These are phyloP conservation scores for Centrocercus urophasianus DNA, from an alignment of 2,113 vertebrate genomes.

Conservation along the genomic window DNA sequence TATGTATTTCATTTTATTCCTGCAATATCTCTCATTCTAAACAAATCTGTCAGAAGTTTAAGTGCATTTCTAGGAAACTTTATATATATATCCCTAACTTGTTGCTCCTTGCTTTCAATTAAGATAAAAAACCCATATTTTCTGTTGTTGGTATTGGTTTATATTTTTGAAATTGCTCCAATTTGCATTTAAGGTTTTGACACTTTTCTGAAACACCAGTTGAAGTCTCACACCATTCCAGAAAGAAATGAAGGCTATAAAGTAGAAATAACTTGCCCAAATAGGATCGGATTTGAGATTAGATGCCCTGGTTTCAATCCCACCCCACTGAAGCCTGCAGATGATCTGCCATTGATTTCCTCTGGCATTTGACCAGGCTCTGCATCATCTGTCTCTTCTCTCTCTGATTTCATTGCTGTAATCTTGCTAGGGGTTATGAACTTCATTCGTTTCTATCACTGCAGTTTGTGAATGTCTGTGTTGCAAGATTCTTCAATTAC, in stretches of 20 bases:
- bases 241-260: neutral
- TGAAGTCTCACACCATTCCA: neutral
- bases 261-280: conserved; percentile 7
- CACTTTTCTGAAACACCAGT: neutral
- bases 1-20: conserved; percentile 18
- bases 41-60: neutral
- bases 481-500: neutral
- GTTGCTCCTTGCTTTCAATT: conserved; percentile 13
- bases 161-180: neutral
- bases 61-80: neutral
- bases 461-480: neutral
- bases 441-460: neutral
- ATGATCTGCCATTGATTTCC: conserved; percentile 20
- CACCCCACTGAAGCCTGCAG: neutral
- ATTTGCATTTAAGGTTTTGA: neutral
- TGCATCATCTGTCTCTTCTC: neutral
- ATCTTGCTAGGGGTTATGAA: conserved; percentile 5
- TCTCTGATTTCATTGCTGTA: conserved; percentile 4
- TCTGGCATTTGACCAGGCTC: conserved; percentile 13
- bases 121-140: neutral
- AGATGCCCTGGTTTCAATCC: neutral
- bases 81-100: neutral
- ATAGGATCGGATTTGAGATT: neutral
- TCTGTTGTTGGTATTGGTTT: neutral
- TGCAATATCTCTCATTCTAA: conserved; percentile 6